These are phyloP conservation scores for Melanargia galathea DNA, from an alignment of 2,888 invertebrate species.

Conservation along the genomic window DNA sequence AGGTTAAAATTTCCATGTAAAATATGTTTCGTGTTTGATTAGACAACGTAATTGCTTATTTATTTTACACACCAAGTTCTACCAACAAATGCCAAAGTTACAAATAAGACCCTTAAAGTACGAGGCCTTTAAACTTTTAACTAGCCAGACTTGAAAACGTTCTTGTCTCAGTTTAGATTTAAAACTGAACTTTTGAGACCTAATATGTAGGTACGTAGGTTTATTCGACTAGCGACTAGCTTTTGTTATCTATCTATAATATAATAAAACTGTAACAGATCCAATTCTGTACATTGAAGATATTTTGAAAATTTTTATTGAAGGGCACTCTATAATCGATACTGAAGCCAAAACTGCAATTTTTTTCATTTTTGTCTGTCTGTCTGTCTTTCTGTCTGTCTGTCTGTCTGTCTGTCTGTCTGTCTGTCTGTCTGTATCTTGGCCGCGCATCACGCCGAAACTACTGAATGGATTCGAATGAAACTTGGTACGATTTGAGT, in stretches of 20 bases:
- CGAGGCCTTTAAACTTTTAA: conserved; percentile 44
- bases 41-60: conserved; percentile 32
- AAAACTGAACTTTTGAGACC: conserved; percentile 45
- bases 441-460: too few species aligned
- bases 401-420: too few species aligned
- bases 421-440: too few species aligned
- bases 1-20: conserved; percentile 1
- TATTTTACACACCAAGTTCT: conserved; percentile 39
- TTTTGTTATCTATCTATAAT: conserved; percentile 30
- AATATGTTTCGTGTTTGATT: conserved; percentile 31
- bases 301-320: too few species aligned
- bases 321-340: too few species aligned
- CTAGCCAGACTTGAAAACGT: conserved; percentile 46
- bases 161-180: conserved; percentile 44
- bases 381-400: conserved; percentile 26
- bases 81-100: conserved; percentile 40
- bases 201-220: conserved; percentile 25
- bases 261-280: too few species aligned
- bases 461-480: too few species aligned
- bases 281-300: too few species aligned
- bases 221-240: conserved; percentile 37
- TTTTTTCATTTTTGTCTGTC: too few species aligned
- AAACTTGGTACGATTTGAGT: too few species aligned
- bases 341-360: too few species aligned
- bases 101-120: conserved; percentile 43